Evolutionary conservation across 2,113 vertebrate genomes (phyloP).

Genomic region (Prolemur simus): DNA sequence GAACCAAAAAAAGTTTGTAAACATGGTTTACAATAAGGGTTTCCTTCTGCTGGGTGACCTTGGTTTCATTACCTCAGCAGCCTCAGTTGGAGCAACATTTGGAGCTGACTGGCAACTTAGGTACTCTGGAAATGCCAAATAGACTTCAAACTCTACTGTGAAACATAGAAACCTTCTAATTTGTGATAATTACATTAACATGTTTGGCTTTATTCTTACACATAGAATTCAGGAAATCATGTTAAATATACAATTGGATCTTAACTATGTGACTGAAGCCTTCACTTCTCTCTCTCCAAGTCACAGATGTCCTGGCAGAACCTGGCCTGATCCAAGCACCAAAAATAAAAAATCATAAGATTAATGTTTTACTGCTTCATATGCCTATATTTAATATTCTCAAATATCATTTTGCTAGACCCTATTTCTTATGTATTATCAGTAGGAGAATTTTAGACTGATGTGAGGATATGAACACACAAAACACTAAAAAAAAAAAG

Average conservation of each 20-base stretch:
- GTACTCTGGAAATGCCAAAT: not conserved
- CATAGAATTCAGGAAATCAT: not conserved
- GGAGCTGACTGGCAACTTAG: not conserved
- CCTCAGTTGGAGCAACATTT: not conserved
- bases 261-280: not conserved
- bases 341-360: not conserved
- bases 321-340: not conserved
- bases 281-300: not conserved
- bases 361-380: not conserved
- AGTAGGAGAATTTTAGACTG: not conserved
- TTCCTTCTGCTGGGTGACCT: not conserved
- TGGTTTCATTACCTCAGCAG: not conserved
- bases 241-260: not conserved
- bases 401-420: not conserved
- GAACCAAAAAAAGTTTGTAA: not conserved
- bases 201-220: not conserved
- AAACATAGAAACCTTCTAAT: conserved; percentile 19
- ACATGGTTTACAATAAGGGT: not conserved
- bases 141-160: not conserved
- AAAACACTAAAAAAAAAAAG: not conserved
- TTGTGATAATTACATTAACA: not conserved
- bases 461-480: not conserved
- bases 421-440: not conserved
- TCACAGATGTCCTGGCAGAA: not conserved
- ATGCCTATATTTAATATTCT: not conserved